A percentile compares a stretch with the other conserved stretches of the same genome.
phyloP scores from a whole-genome alignment of 1,140 invertebrate genomes.

The Drosophila miranda region DNA sequence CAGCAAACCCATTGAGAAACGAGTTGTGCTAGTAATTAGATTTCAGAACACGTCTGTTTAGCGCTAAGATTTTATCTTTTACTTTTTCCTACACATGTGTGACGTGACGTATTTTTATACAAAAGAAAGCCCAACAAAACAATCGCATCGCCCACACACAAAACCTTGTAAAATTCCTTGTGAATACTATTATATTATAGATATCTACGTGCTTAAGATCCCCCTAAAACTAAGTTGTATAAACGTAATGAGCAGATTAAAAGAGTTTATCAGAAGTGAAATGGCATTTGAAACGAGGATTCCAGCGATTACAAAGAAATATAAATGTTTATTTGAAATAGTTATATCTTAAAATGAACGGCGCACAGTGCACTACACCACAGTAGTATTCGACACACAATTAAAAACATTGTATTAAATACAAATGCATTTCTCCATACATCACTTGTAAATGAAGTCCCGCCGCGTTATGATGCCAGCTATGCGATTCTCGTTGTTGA shows the following conservation, averaged over 20 bases:
- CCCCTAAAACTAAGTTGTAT: slow-evolving; percentile 56
- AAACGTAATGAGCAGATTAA: slow-evolving; percentile 65
- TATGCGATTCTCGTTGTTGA: slow-evolving; percentile 95
- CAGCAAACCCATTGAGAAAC: slow-evolving; percentile 4
- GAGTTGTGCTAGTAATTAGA: slow-evolving; percentile 27
- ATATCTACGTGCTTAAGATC: slow-evolving; percentile 36
- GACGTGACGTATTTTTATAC: slow-evolving; percentile 67
- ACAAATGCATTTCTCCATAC: not conserved
- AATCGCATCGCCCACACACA: slow-evolving; percentile 13
- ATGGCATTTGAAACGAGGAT: slow-evolving; percentile 1
- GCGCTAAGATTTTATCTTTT: slow-evolving; percentile 33
- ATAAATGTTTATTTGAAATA: slow-evolving; percentile 26
- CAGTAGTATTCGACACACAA: slow-evolving; percentile 34
- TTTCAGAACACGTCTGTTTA: slow-evolving; percentile 22
- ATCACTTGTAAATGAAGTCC: slow-evolving; percentile 78
- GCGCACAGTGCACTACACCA: not conserved
- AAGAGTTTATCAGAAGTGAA: slow-evolving; percentile 63
- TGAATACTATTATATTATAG: slow-evolving; percentile 70
- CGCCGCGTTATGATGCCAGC: slow-evolving; percentile 72
- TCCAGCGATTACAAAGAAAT: slow-evolving; percentile 6
- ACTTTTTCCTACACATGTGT: slow-evolving; percentile 20
- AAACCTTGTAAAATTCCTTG: slow-evolving; percentile 76
- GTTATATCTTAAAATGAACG: no score
- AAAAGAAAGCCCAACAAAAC: slow-evolving; percentile 38
- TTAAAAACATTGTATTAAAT: slow-evolving; percentile 1